phyloP scores from a whole-genome alignment of 2,113 vertebrate genomes.

The Aptenodytes patagonicus region DNA sequence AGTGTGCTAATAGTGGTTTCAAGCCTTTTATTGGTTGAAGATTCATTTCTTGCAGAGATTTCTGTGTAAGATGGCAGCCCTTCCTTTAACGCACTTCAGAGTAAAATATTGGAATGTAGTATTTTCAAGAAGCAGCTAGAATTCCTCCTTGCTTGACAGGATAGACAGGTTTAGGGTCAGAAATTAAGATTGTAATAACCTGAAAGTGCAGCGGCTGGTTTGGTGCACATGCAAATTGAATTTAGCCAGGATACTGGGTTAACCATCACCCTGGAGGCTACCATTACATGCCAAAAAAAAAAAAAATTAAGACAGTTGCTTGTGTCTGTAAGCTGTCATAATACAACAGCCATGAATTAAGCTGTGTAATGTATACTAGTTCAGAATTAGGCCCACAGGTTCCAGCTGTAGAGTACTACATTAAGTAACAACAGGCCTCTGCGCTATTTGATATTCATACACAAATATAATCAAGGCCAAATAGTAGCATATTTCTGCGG shows the following conservation, averaged over 20 bases:
- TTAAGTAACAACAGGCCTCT: not conserved
- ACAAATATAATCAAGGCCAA: not conserved
- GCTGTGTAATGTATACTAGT: not conserved
- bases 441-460: rapidly evolving
- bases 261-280: not conserved
- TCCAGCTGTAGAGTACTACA: not conserved
- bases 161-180: not conserved
- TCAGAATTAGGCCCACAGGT: not conserved
- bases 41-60: not conserved
- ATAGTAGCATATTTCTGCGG: not conserved
- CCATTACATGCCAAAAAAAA: not conserved
- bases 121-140: not conserved
- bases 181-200: not conserved
- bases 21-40: not conserved
- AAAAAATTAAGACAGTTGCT: not conserved
- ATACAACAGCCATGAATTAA: not conserved
- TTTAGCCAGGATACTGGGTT: not conserved
- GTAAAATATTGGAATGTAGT: not conserved
- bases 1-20: not conserved
- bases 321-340: not conserved
- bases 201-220: not conserved
- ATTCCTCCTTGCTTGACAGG: not conserved
- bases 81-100: not conserved
- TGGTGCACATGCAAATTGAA: not conserved
- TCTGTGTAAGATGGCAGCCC: not conserved